Evolutionary conservation across 2,888 invertebrate genomes (phyloP).

Genomic region (Ligdia adustata): DNA sequence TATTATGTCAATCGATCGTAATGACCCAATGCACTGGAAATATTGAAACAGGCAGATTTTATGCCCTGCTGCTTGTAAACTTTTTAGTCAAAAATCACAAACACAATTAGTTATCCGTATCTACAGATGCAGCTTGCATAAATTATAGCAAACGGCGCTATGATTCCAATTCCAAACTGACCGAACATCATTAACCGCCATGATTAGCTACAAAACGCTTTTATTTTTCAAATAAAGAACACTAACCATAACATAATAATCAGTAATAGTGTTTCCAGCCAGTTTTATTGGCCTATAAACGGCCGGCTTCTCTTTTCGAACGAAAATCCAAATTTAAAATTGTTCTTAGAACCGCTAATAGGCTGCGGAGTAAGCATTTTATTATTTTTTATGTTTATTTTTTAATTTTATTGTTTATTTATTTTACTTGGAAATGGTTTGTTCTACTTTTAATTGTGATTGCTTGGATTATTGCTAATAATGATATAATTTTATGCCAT

Average conservation of each 20-base stretch:
- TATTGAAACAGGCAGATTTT: no score
- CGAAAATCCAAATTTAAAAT: slow-evolving; percentile 51
- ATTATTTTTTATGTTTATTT: slow-evolving; percentile 32
- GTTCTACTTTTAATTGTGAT: slow-evolving; percentile 30
- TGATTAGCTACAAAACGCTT: slow-evolving; percentile 43
- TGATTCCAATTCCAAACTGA: slow-evolving; percentile 23
- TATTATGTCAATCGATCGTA: no score
- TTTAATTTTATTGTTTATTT: slow-evolving; percentile 51
- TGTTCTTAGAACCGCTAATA: slow-evolving; percentile 57
- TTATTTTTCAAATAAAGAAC: slow-evolving; percentile 40
- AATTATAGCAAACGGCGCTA: slow-evolving; percentile 25
- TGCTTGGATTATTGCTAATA: slow-evolving; percentile 29
- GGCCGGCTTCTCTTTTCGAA: slow-evolving; percentile 44
- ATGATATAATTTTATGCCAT: slow-evolving; percentile 27
- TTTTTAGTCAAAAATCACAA: no score
- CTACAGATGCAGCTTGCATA: no score
- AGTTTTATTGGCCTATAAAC: slow-evolving; percentile 53
- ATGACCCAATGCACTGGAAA: no score
- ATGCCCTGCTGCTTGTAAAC: no score
- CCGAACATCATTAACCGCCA: slow-evolving; percentile 31
- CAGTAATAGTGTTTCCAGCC: slow-evolving; percentile 50
- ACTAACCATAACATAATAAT: slow-evolving; percentile 54
- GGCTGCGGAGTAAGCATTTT: slow-evolving; percentile 46
- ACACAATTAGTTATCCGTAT: no score
- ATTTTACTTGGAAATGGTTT: slow-evolving; percentile 47